Base-by-base conservation (phyloP, 2,113 vertebrate species). In the Pangasianodon gigas region DNA sequence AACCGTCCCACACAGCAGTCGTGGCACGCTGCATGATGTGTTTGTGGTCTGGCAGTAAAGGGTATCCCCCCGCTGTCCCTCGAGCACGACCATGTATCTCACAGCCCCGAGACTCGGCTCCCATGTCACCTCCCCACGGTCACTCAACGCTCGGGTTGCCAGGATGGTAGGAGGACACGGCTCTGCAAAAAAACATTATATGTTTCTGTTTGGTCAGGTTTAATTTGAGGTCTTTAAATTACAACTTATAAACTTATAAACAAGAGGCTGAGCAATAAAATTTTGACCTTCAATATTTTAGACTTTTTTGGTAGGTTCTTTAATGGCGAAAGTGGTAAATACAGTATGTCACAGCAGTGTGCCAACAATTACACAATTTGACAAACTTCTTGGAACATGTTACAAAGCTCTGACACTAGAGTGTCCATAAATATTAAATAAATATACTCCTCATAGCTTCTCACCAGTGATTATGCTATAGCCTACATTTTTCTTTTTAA, bases 141-240 rank as follows among this genome's bases (percentile, higher is more conserved):
- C 8, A 82, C 94, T 95, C 51, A 91, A 46, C 44, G 93, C 5
- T 0, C 32, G 74, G 18, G 92, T 89, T 79, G 90, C 56, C 41
- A 96, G 91, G 0, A 95, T 90, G 21, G 85, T 87, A 51, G 96
- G 96, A 0, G 94, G 93, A 83, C 96, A 97, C 0, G 96, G 95
- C 85, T 96, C 96, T 97, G 89, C n/a, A 54, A 32, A 85, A 37
- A 84, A 2, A 92, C 3, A 54, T 26, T 26, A 6, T 56, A 4
- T 54, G 19, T 81, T 81, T 54, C 29, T 32, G 4, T 41, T 60
- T 83, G 16, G 18, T n/a, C 75, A 51, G 46, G 1, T 24, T 46
- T 46, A 9, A 46, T 77, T 77, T 24, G 21, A 1, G 19, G 46
- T 46, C 13, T 37, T 18, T 71, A 71, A 60, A 71, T 71, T 18